phyloP scores from a whole-genome alignment of 2,113 vertebrate genomes.

The Lynx canadensis region DNA sequence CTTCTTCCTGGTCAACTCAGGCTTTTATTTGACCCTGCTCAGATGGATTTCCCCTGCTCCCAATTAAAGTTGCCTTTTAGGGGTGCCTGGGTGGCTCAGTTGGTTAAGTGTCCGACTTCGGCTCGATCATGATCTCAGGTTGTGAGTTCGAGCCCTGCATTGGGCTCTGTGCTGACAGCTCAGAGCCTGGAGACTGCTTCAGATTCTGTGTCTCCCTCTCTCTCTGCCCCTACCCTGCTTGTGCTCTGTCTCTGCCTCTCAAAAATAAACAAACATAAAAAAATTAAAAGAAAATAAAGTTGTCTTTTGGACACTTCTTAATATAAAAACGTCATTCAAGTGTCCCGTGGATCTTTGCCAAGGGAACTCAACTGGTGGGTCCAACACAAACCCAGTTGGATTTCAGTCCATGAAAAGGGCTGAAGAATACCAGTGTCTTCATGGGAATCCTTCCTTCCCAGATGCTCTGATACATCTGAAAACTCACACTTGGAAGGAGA shows the following conservation, averaged over 20 bases:
- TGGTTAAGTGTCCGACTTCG: too few relatives aligned
- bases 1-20: not conserved
- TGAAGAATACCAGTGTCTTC: constrained; percentile 28
- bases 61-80: constrained; percentile 44
- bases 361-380: constrained; percentile 35
- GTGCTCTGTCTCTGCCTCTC: too few relatives aligned
- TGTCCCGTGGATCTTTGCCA: constrained; percentile 27
- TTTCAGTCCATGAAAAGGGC: constrained; percentile 23
- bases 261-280: too few relatives aligned
- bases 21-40: not conserved
- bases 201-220: too few relatives aligned
- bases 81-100: too few relatives aligned
- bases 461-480: constrained; percentile 44
- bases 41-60: not conserved
- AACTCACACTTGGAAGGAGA: constrained; percentile 1
- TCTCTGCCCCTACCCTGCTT: too few relatives aligned
- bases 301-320: constrained; percentile 7
- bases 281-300: not conserved
- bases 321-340: constrained; percentile 49
- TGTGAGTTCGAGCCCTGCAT: too few relatives aligned
- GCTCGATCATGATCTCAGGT: too few relatives aligned
- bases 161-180: too few relatives aligned
- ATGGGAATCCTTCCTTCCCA: constrained; percentile 23
- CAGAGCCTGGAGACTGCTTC: too few relatives aligned
- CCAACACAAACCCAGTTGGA: constrained; percentile 42